Base-by-base conservation (phyloP, 2,797 vertebrate genomes). In the Enteromius mattozi region DNA sequence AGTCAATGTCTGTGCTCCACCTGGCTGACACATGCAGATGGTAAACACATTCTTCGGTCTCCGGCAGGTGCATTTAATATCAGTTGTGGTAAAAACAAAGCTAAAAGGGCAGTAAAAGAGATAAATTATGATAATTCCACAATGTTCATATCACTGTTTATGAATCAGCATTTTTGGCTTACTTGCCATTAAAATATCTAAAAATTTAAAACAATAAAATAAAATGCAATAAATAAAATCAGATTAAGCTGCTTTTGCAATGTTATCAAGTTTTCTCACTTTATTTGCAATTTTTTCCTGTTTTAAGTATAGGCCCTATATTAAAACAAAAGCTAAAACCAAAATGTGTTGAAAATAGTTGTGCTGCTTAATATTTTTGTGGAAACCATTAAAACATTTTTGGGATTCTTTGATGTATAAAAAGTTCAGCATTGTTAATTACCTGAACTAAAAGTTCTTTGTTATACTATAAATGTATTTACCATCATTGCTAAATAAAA, bases 41-140 rank as follows among this genome's bases (percentile, higher is more conserved):
- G 82, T 88, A 92, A 93, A 91, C 91, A 92, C 65, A 87, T 86
- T 69, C 85, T 80, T 33, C 81, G 68, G 81, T 88, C 54, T 82
- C 74, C 0, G 2, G 85, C 81, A 76, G 72, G 81, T 83, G 81
- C 24, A 59, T 56, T 75, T 24, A 24, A 68, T 54, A 56, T 77
- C 33, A 42, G 45, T 45, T 68, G 17, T 21, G 10, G 6, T 16
- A 76, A 45, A 21, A 54, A 33, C n/a, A 77, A 35, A 77, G 10
- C 21, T 16, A 61, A 16, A 59, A 21, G 30, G 12, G 8, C 51
- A 37, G 49, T 14, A 75, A 21, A 51, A 75, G 12, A 76, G 49
- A 76, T 56, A 14, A 51, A 75, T 49, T 35, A 13, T 14, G 3
- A 76, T 37, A 14, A 16, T 4, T 35, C 3, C 30, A 37, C 33